phyloP scores from a whole-genome alignment of 2,888 invertebrate genomes.

The Raillietiella orientalis region DNA sequence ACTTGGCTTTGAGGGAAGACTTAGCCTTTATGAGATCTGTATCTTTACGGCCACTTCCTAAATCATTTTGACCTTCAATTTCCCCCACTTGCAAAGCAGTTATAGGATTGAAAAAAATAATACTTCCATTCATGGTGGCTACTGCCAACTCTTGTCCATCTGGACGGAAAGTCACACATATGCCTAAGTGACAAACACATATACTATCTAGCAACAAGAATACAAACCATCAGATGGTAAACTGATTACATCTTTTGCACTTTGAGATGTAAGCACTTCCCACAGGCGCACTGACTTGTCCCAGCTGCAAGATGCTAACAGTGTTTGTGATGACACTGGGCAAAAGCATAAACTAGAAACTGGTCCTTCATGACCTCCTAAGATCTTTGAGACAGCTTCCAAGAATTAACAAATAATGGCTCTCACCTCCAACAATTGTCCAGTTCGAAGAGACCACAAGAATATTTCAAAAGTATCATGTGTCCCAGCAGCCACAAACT shows the following conservation, averaged over 20 bases:
- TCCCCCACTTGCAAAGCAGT: conserved; percentile 24
- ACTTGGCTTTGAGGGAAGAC: conserved; percentile 53
- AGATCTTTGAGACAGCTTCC: conserved; percentile 17
- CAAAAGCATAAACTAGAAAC: conserved; percentile 50
- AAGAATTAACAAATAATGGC: conserved; percentile 5
- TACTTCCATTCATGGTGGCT: conserved; percentile 55
- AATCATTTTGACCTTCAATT: conserved; percentile 63
- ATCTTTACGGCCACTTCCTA: conserved; percentile 50
- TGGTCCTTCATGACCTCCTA: conserved; percentile 79
- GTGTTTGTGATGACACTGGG: conserved; percentile 31
- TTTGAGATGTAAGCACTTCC: conserved; percentile 55
- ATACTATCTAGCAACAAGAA: background rate
- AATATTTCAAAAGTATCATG: conserved; percentile 81
- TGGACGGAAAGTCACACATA: conserved; percentile 55
- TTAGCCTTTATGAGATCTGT: conserved; percentile 60
- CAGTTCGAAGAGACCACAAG: conserved; percentile 82
- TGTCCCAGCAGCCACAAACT: conserved; percentile 77
- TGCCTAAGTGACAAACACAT: conserved; percentile 17
- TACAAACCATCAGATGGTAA: conserved; percentile 30
- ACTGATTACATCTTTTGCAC: conserved; percentile 43
- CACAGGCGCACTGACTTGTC: conserved; percentile 70
- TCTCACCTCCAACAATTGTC: conserved; percentile 48
- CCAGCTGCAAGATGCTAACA: conserved; percentile 65
- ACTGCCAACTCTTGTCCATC: conserved; percentile 77
- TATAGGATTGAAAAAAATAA: conserved; percentile 38